Evolutionary conservation across 2,113 vertebrate species (phyloP), one percentile per base, ranked within the genome.

Genomic region (Mystacornis crossleyi): DNA sequence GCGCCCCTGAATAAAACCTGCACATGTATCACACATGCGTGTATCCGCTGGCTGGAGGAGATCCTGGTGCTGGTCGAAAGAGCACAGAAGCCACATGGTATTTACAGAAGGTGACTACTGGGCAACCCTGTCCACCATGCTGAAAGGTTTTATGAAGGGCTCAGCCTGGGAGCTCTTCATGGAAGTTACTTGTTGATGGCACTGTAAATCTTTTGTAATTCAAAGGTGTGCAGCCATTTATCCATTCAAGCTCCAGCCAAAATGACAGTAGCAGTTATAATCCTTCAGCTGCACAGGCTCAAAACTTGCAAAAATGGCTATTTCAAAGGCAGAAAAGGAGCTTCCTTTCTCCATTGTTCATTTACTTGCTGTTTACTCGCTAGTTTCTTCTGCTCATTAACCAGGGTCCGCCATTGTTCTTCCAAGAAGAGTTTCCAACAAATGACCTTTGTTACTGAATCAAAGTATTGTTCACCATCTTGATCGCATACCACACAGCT

Each of bases 21-120:
- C 20, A 6, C 12, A 3, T 1, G 8, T 29, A 36, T 43, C 28
- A 48, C 0, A 11, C 33, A 4, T 4, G 7, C 10, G 14, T 0
- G 6, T 29, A 33, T 20, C n/a, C 2, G 1, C 19, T 10, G 48
- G 20, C 36, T 60, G 31, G 50, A 40, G 50, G 33, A 38, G 40
- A 69, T 9, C 47, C 40, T 31, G 6, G 20, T 12, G 18, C 21
- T 64, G 50, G 17, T 14, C 9, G 3, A 3, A 26, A 34, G 15
- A 40, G 18, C n/a, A 47, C 8, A 47, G 34, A 40, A 91, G n/a
- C 12, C 67, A 34, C n/a, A 1, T 0, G 14, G 38, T 58, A 24
- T 11, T 13, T 21, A n/a, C 2, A 24, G 33, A 69, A 58, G 13
- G 13, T 10, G 12, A 36, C 42, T 50, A 4, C 33, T 18, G 42